Conservation (phyloP, 1,140 invertebrate genomes). For the Ceratosolen fusciceps region DNA sequence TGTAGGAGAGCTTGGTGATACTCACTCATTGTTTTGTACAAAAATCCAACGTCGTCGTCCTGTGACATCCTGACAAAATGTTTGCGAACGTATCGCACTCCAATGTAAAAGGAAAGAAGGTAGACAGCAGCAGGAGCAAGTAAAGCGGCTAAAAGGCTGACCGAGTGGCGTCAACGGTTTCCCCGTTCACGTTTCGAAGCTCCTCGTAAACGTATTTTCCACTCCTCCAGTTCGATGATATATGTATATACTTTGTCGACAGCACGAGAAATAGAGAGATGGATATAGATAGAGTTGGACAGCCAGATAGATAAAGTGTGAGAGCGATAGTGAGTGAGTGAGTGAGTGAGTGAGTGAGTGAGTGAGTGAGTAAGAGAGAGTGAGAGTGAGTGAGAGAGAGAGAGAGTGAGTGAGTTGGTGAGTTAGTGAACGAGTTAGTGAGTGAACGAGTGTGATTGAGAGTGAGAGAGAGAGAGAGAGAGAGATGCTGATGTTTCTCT, state of each 20-base stretch:
- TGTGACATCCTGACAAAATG: slow-evolving; percentile 64
- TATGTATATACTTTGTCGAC: too few species aligned
- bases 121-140: neutral
- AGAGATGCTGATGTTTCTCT: slow-evolving; percentile 22
- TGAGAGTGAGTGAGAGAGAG: neutral
- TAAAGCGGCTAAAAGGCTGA: neutral
- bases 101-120: neutral
- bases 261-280: neutral
- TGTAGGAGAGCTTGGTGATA: slow-evolving; percentile 28
- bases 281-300: too few species aligned
- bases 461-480: neutral
- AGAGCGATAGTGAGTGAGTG: neutral
- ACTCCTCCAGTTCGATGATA: neutral
- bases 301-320: too few species aligned
- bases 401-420: neutral
- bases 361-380: neutral
- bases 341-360: neutral
- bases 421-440: neutral
- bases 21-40: slow-evolving; percentile 72
- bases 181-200: neutral
- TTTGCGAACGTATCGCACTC: neutral
- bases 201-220: neutral
- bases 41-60: slow-evolving; percentile 70
- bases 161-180: neutral
- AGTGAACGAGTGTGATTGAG: neutral